Percentiles rank a stretch among this genome's conserved stretches.
Conservation (phyloP, 2,113 vertebrate species). For the Mola mola region DNA sequence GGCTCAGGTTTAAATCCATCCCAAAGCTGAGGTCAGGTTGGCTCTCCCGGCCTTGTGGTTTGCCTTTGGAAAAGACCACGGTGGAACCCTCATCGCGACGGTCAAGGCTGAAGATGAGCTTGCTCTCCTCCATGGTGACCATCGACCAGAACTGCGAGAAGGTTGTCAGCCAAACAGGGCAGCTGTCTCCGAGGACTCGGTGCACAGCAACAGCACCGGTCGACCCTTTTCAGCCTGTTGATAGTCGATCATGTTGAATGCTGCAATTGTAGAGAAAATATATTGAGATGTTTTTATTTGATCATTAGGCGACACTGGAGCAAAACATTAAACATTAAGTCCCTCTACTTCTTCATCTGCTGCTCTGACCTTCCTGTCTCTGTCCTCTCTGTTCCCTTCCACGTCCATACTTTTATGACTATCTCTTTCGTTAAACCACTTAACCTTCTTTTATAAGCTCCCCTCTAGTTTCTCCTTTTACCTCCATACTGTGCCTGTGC, state of each 20-base stretch:
- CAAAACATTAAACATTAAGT: too few relatives aligned
- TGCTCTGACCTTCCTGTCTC: slow-evolving; percentile 8
- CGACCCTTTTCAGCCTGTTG: not conserved
- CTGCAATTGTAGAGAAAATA: slow-evolving; percentile 33
- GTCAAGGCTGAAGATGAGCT: slow-evolving; percentile 72
- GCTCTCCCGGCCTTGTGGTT: slow-evolving; percentile 21
- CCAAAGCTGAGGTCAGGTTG: slow-evolving; percentile 42
- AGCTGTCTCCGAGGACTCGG: not conserved
- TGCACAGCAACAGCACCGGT: not conserved
- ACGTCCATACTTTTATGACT: not conserved
- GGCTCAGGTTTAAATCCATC: slow-evolving; percentile 61
- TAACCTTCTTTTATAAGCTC: slow-evolving; percentile 5
- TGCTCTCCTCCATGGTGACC: slow-evolving; percentile 62
- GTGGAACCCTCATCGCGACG: slow-evolving; percentile 58
- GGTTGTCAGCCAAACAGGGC: slow-evolving; percentile 14
- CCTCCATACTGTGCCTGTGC: slow-evolving; percentile 1
- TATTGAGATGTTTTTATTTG: not conserved
- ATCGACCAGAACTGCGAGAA: slow-evolving; percentile 34
- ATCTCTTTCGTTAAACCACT: slow-evolving; percentile 4
- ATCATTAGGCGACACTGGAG: too few relatives aligned
- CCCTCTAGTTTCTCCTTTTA: not conserved
- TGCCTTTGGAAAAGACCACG: slow-evolving; percentile 72
- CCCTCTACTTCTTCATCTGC: not conserved
- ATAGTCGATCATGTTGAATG: not conserved
- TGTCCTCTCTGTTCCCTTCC: not conserved